phyloP scores from a whole-genome alignment of 1,140 invertebrate genomes.

The Pogonomyrmex barbatus region DNA sequence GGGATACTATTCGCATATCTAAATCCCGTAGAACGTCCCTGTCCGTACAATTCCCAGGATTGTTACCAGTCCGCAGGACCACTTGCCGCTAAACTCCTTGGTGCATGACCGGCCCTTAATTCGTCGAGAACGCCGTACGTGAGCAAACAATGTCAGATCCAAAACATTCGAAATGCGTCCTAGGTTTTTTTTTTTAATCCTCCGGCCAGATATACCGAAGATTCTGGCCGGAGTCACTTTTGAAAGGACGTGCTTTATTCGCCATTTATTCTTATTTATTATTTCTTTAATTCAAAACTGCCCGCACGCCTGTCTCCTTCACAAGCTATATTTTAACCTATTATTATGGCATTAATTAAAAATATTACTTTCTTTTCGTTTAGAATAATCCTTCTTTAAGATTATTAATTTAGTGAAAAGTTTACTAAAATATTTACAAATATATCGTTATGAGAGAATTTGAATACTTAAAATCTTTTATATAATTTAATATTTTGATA shows the following conservation, averaged over 20 bases:
- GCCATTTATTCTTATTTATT: neutral
- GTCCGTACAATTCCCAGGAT: constrained; percentile 53
- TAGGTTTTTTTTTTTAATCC: constrained; percentile 26
- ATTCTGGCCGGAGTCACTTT: neutral
- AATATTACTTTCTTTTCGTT: neutral
- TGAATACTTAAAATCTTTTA: neutral
- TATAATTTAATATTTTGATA: neutral
- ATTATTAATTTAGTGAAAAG: neutral
- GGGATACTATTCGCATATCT: constrained; percentile 56
- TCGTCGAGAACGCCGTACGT: constrained; percentile 39
- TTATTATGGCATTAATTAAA: neutral
- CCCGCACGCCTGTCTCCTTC: neutral
- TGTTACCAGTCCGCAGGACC: constrained; percentile 9
- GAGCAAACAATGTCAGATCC: constrained; percentile 51
- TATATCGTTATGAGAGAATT: too few relatives aligned
- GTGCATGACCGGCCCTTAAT: constrained; percentile 50
- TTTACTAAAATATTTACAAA: neutral
- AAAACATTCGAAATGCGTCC: neutral
- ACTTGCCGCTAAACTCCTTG: constrained; percentile 35
- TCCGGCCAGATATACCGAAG: neutral
- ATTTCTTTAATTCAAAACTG: neutral
- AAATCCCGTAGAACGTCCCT: constrained; percentile 44
- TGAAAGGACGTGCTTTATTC: neutral
- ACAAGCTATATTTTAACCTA: neutral
- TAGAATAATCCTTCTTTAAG: neutral